Evolutionary conservation across 2,888 invertebrate species (phyloP).

Genomic region (Autographa gamma): DNA sequence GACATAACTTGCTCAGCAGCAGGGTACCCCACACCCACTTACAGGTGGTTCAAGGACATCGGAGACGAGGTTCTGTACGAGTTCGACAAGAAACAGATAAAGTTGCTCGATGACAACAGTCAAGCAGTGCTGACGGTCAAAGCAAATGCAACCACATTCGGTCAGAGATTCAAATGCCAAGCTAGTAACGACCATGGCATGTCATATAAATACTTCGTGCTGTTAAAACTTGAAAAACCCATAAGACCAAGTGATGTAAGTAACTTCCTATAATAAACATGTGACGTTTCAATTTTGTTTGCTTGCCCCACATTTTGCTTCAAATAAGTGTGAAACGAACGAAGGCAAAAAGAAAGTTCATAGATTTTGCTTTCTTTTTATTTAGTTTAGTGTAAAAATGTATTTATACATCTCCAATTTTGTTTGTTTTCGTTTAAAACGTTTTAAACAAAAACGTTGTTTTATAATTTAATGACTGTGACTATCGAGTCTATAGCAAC

Average conservation of each 20-base stretch:
- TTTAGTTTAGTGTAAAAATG: no score
- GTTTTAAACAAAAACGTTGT: no score
- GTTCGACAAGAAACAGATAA: slow-evolving; percentile 69
- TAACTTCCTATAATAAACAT: background rate
- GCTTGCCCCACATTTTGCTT: no score
- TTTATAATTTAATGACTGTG: no score
- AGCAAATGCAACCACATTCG: slow-evolving; percentile 68
- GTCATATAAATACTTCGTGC: slow-evolving; percentile 63
- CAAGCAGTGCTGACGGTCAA: slow-evolving; percentile 66
- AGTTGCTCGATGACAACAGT: slow-evolving; percentile 60
- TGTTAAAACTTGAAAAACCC: slow-evolving; percentile 70
- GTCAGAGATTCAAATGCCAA: slow-evolving; percentile 71
- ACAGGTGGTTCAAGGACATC: slow-evolving; percentile 74
- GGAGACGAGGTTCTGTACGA: slow-evolving; percentile 66
- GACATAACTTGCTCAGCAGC: slow-evolving; percentile 72
- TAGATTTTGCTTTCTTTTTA: no score
- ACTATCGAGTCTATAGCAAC: no score
- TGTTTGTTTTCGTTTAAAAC: no score
- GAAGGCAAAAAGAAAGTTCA: no score
- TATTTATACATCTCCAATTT: no score
- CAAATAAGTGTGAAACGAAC: no score
- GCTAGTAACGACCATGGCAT: slow-evolving; percentile 73
- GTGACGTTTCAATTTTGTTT: no score
- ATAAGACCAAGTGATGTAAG: slow-evolving; percentile 69
- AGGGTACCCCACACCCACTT: slow-evolving; percentile 74